Conservation (phyloP, 2,797 vertebrate species). For the Benthosema pterotum region DNA sequence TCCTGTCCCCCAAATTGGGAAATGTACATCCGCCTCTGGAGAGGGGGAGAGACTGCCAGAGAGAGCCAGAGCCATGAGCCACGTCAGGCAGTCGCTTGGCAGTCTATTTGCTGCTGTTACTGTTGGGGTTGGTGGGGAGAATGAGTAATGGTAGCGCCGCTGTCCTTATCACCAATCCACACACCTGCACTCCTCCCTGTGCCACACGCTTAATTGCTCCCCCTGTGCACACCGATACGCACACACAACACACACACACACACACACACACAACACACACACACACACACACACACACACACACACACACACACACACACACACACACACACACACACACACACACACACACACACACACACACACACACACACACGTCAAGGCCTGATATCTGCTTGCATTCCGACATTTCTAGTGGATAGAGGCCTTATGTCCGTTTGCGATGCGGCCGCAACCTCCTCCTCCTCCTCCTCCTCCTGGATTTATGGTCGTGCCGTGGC, state of each 20-base stretch:
- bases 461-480: too few species aligned
- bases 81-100: conserved; percentile 79
- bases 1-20: too few species aligned
- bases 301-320: conserved; percentile 25
- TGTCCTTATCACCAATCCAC: conserved; percentile 81
- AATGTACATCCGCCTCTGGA: too few species aligned
- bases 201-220: conserved; percentile 84
- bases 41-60: conserved; percentile 81
- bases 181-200: conserved; percentile 84
- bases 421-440: conserved; percentile 75
- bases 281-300: conserved; percentile 10
- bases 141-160: conserved; percentile 84
- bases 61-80: too few species aligned
- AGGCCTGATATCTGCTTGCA: conserved; percentile 81
- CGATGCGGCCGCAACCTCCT: conserved; percentile 53
- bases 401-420: conserved; percentile 81
- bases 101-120: conserved; percentile 80
- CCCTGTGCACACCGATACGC: conserved; percentile 26
- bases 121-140: conserved; percentile 63
- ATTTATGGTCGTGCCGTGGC: conserved; percentile 61
- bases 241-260: conserved; percentile 10
- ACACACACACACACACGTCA: conserved; percentile 37
- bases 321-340: conserved; percentile 17
- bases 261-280: conserved; percentile 37
- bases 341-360: conserved; percentile 18